Evolutionary conservation across 2,797 vertebrate species (phyloP), one percentile per base, ranked within the genome.

Genomic region (Streptopelia turtur): DNA sequence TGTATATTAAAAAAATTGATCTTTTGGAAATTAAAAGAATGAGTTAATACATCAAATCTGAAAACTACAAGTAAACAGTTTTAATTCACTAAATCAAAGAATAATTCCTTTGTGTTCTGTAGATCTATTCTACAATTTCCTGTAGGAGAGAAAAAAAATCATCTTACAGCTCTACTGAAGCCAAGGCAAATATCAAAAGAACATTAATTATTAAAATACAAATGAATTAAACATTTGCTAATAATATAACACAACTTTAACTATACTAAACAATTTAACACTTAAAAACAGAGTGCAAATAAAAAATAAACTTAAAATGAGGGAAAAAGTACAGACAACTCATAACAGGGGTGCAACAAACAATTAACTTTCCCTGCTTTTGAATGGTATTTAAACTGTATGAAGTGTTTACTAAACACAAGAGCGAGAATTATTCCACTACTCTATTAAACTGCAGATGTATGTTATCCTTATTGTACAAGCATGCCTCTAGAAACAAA

Each of bases 301-400:
- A 61, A 91, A 96, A 94, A 82, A 55, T 27, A 93, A 87, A 65
- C 41, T 95, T 95, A 61, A 86, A 88, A 97, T 95, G 69, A 96
- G 77, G 72, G 59, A 5, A 72, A 52, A 90, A 92, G 71, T 90
- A 97, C 52, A 95, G 70, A 95, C 87, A 80, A 95, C 56, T 94
- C 89, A 96, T 88, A 95, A 89, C 49, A 45, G 97, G 97, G 96
- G 96, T 96, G 96, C 97, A 98, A 98, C 97, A 0, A 98, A 98
- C 97, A 92, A 94, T 97, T 97, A 98, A 97, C 97, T 97, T 98
- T 97, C 93, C 87, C 94, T 96, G 93, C 68, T 97, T 94, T 94
- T 89, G 93, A 95, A 96, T 71, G 79, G 22, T 47, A 87, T 56
- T 95, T 66, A 41, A 90, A 66, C 66, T 49, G 43, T 11, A 66